Conservation (phyloP, 1,140 invertebrate genomes). For the Eueides isabella region DNA sequence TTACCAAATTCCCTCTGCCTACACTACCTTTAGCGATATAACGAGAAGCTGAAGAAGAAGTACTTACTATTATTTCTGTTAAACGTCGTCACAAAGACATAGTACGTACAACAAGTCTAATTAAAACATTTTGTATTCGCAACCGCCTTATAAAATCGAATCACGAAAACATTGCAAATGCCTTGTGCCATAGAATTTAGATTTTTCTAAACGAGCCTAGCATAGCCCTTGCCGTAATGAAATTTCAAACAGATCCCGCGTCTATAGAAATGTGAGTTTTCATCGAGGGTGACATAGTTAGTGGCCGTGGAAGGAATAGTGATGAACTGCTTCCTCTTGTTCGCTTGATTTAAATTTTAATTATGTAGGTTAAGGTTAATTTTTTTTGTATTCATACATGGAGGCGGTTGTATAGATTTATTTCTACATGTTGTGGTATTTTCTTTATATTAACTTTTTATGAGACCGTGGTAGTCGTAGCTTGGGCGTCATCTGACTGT, state of each 20-base stretch:
- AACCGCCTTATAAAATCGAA: constrained; percentile 32
- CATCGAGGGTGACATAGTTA: constrained; percentile 24
- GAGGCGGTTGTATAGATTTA: too few species aligned
- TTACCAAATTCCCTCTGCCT: too few species aligned
- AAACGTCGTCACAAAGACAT: neutral
- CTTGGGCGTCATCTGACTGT: too few species aligned
- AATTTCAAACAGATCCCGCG: constrained; percentile 33
- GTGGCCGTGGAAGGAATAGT: neutral
- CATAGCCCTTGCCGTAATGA: constrained; percentile 32
- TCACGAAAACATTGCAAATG: constrained; percentile 34
- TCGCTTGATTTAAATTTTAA: neutral
- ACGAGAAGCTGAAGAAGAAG: too few species aligned
- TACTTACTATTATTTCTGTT: too few species aligned
- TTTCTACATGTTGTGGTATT: too few species aligned
- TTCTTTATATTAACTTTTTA: too few species aligned
- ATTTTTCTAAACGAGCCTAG: constrained; percentile 39
- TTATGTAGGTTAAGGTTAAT: constrained; percentile 9
- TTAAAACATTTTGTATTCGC: constrained; percentile 37
- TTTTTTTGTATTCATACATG: neutral
- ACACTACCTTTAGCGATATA: too few species aligned
- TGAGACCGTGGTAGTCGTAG: too few species aligned
- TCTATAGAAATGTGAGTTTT: constrained; percentile 31
- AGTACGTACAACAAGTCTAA: constrained; percentile 22
- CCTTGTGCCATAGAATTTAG: constrained; percentile 34
- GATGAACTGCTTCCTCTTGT: neutral